Evolutionary conservation across 2,113 vertebrate genomes (phyloP), one percentile per base, ranked within the genome.

Genomic region (Phyllostomus hastatus): DNA sequence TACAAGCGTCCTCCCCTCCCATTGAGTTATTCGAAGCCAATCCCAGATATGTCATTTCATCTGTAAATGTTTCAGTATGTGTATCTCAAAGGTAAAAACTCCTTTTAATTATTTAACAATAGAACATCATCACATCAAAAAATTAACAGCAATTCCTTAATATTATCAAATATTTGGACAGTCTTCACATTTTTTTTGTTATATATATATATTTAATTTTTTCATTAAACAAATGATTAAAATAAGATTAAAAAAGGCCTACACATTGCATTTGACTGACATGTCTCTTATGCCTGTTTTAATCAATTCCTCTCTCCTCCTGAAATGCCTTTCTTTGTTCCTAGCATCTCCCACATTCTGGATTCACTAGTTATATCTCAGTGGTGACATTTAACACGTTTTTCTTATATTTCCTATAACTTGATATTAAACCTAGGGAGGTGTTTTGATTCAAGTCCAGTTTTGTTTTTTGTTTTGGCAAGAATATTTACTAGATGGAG

Each of bases 81-180:
- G n/a, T 79, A 88, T 78, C 35, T 88, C 78, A 96, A 86, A 78
- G n/a, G 76, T 91, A 26, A 87, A 15, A 41, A 59, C 5, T 94
- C 78, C 54, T 54, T 43, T 72, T 67, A 92, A 87, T 79, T 43
- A 79, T 90, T 95, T 94, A 96, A 92, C 5, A 95, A 81, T 19
- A 66, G 48, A 94, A 90, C 2, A 59, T 14, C 31, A 89, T 73
- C 4, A 84, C 8, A 83, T 1, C 61, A 73, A 95, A 90, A 91
- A 84, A 90, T 69, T 20, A 75, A 96, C 33, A 91, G 50, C 73
- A 80, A 76, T 81, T 84, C 17, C 66, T 93, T 92, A 73, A 76
- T 41, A 38, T 78, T 19, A 88, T 88, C 61, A 87, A 95, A 52
- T 96, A 87, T 92, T 90, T 90, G 38, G 38, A 52, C 26, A 59